Evolutionary conservation across 2,113 vertebrate species (phyloP), one percentile per base, ranked within the genome.

Genomic region (Antennarius striatus): DNA sequence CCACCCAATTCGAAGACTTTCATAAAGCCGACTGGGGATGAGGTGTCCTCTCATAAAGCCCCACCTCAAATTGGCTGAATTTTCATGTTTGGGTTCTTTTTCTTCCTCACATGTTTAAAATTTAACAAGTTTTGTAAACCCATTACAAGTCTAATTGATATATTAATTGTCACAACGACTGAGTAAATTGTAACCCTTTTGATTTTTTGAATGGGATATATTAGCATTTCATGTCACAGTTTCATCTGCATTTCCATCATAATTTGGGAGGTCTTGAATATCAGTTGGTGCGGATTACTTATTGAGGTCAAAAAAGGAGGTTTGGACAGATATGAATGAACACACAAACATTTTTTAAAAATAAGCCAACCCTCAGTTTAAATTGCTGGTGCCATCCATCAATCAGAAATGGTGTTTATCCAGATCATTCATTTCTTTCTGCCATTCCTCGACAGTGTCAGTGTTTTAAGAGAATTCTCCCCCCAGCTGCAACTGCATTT

Each of bases 1-100:
- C 75, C 88, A 70, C 85, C 83, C 55, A 66, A 69, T 75, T 91
- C 88, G 83, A 83, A 86, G 74, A 58, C 80, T 93, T 94, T 90
- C 89, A 84, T 82, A 53, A 89, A 84, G 88, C 83, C 74, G 81
- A 90, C 84, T 89, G 70, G 74, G 73, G 67, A 75, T 49, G 63
- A 92, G 80, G n/a, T 87, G 81, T 91, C 89, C 86, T 16, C 87
- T 88, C 86, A 89, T 70, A 63, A 73, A 83, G 74, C 78, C 63
- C 48, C 89, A 54, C 85, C 75, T 88, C 84, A 82, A 84, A 86
- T 79, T 84, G 80, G 85, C 48, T 78, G 68, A 79, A 69, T 56
- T 64, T 71, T 68, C 64, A 57, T 56, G 50, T 73, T 73, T 73
- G 53, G 15, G 15, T 56, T 43, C 48, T 57, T 72, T 62, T 49